These are phyloP conservation scores for Oryzias dopingdopingensis DNA, from an alignment of 2,797 vertebrate species.

Conservation along the genomic window DNA sequence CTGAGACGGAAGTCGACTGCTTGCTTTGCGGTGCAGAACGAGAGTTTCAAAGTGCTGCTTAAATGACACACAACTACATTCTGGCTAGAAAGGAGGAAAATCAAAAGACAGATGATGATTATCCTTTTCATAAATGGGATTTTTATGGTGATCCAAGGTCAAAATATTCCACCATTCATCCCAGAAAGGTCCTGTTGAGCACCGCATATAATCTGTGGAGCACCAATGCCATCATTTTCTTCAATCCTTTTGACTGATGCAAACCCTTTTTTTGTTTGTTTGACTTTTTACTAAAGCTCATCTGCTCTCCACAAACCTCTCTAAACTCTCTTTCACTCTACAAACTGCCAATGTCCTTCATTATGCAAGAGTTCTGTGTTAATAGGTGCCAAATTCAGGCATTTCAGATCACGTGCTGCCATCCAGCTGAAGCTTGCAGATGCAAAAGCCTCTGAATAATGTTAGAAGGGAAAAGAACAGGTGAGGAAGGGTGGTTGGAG, in stretches of 20 bases:
- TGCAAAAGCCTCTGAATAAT: constrained; percentile 36
- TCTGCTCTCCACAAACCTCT: constrained; percentile 14
- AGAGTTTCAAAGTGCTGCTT: constrained; percentile 38
- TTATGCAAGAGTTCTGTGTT: constrained; percentile 34
- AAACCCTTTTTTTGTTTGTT: constrained; percentile 11
- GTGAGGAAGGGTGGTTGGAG: constrained; percentile 1
- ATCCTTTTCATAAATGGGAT: constrained; percentile 2
- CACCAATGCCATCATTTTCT: constrained; percentile 16
- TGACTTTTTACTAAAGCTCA: constrained; percentile 3
- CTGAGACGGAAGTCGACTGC: constrained; percentile 44
- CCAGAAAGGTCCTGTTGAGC: constrained; percentile 14
- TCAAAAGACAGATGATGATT: constrained; percentile 17
- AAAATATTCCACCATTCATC: constrained; percentile 31
- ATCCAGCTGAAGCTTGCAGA: constrained; percentile 29
- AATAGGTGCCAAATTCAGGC: constrained; percentile 32
- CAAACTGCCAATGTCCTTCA: constrained; percentile 17
- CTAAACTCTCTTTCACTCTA: constrained; percentile 24
- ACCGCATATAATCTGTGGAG: constrained; percentile 9
- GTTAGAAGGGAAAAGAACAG: constrained; percentile 20
- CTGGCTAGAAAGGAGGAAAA: constrained; percentile 5
- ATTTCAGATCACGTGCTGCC: constrained; percentile 34
- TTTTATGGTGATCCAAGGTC: constrained; percentile 4
- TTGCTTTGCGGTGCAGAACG: constrained; percentile 51
- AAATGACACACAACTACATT: constrained; percentile 40
- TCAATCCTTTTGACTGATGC: constrained; percentile 17